Conservation (phyloP, 1,140 invertebrate genomes). For the Tyrophagus putrescentiae region DNA sequence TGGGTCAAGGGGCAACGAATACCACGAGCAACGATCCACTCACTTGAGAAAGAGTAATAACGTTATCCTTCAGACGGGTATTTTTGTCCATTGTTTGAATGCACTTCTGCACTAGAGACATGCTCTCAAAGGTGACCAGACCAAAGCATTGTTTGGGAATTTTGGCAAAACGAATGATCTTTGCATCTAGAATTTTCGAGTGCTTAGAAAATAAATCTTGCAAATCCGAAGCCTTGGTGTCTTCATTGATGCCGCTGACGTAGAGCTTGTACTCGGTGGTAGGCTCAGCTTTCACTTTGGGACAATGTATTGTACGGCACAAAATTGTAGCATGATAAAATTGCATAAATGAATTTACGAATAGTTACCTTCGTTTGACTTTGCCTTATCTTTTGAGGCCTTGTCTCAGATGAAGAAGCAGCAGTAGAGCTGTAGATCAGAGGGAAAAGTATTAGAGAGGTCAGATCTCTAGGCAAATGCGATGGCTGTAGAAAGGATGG, state of each 20-base stretch:
- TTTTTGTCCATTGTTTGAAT: constrained; percentile 70
- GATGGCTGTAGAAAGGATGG: too few species aligned
- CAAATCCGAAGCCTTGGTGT: constrained; percentile 74
- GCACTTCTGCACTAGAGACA: constrained; percentile 71
- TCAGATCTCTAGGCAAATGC: too few species aligned
- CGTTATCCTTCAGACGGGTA: constrained; percentile 79
- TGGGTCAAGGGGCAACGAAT: too few species aligned
- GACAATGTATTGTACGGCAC: not conserved
- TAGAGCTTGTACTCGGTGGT: constrained; percentile 54
- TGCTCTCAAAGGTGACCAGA: constrained; percentile 78
- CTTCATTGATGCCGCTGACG: constrained; percentile 76
- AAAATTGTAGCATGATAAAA: not conserved
- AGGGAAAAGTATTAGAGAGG: not conserved
- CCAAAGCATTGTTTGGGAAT: constrained; percentile 81
- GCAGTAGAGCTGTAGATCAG: not conserved
- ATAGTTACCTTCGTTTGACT: not conserved
- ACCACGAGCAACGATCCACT: constrained; percentile 17
- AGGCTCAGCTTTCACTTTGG: constrained; percentile 34
- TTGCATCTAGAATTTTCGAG: constrained; percentile 80
- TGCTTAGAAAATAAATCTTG: constrained; percentile 77
- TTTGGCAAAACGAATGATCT: constrained; percentile 85
- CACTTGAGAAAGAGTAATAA: constrained; percentile 82
- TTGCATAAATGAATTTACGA: not conserved
- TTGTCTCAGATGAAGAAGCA: not conserved
- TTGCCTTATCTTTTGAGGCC: constrained; percentile 6